phyloP scores from a whole-genome alignment of 2,888 invertebrate genomes.

The Beris morrisii region DNA sequence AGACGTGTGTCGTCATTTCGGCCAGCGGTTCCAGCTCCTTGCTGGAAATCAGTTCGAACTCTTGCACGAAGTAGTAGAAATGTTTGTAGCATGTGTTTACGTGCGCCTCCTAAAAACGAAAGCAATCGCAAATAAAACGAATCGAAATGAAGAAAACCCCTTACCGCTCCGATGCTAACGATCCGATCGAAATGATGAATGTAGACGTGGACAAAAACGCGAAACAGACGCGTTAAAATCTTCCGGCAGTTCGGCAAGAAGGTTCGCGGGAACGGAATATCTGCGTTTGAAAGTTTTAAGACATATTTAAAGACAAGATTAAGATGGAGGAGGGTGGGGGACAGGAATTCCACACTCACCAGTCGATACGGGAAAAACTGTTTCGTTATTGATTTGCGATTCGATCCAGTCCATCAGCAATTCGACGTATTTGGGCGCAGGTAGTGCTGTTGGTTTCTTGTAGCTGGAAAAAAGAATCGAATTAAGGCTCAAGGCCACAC shows the following conservation, averaged over 20 bases:
- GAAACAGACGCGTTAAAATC: constrained; percentile 82
- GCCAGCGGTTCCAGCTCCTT: constrained; percentile 84
- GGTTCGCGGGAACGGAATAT: constrained; percentile 84
- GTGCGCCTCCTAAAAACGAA: constrained; percentile 70
- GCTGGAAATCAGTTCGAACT: constrained; percentile 78
- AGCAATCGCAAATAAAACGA: not conserved
- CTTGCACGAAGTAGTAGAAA: constrained; percentile 88
- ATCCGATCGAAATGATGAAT: constrained; percentile 92
- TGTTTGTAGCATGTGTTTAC: constrained; percentile 94
- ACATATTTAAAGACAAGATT: constrained; percentile 6
- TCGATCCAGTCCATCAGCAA: constrained; percentile 92
- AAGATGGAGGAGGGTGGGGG: not conserved
- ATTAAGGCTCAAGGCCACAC: too few species aligned
- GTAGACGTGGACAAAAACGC: constrained; percentile 92
- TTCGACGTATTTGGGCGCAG: constrained; percentile 81
- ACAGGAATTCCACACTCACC: constrained; percentile 53
- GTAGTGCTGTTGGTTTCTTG: constrained; percentile 76
- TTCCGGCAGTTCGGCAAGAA: constrained; percentile 79
- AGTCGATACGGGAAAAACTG: constrained; percentile 79
- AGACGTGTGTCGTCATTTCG: constrained; percentile 75
- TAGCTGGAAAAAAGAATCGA: constrained; percentile 53
- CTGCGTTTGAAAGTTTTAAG: too few species aligned
- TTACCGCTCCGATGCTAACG: constrained; percentile 82
- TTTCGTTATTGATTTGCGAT: constrained; percentile 84
- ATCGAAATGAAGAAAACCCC: constrained; percentile 51